Percentiles rank a stretch among this genome's conserved stretches.
phyloP scores from a whole-genome alignment of 2,888 invertebrate species.

The Sphecodes monilicornis region DNA sequence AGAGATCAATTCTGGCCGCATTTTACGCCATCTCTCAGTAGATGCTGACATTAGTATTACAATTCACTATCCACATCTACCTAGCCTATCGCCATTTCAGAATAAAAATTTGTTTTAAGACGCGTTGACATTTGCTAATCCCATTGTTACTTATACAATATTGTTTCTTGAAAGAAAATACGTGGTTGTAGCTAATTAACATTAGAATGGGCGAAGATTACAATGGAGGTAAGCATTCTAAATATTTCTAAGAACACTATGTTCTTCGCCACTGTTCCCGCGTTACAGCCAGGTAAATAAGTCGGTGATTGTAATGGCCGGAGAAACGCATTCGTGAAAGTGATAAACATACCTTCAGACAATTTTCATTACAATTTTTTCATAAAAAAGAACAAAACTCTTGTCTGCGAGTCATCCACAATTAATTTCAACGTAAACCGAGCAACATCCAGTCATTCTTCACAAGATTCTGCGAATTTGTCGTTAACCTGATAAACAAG shows the following conservation, averaged over 20 bases:
- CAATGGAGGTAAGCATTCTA: constrained; percentile 80
- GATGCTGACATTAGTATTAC: constrained; percentile 23
- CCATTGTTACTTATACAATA: constrained; percentile 29
- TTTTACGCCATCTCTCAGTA: constrained; percentile 44
- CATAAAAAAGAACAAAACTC: not conserved
- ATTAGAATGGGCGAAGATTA: constrained; percentile 82
- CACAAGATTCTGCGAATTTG: constrained; percentile 25
- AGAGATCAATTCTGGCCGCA: constrained; percentile 15
- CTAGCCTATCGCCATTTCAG: constrained; percentile 66
- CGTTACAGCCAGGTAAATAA: constrained; percentile 61
- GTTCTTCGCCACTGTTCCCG: constrained; percentile 48
- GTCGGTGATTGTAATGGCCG: constrained; percentile 69
- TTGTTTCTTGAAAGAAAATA: constrained; percentile 14
- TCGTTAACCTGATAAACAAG: constrained; percentile 58
- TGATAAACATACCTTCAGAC: constrained; percentile 47
- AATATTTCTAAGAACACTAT: constrained; percentile 31
- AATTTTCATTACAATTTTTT: constrained; percentile 2
- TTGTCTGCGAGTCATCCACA: not conserved
- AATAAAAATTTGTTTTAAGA: constrained; percentile 57
- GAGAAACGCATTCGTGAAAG: constrained; percentile 46
- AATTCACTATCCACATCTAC: constrained; percentile 45
- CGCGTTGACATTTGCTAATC: constrained; percentile 57
- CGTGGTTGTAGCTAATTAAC: constrained; percentile 19
- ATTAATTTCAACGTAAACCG: constrained; percentile 26
- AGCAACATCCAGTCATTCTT: constrained; percentile 15